Evolutionary conservation across 2,888 invertebrate species (phyloP), one percentile per base, ranked within the genome.

Genomic region (Hirudinaria manillensis): DNA sequence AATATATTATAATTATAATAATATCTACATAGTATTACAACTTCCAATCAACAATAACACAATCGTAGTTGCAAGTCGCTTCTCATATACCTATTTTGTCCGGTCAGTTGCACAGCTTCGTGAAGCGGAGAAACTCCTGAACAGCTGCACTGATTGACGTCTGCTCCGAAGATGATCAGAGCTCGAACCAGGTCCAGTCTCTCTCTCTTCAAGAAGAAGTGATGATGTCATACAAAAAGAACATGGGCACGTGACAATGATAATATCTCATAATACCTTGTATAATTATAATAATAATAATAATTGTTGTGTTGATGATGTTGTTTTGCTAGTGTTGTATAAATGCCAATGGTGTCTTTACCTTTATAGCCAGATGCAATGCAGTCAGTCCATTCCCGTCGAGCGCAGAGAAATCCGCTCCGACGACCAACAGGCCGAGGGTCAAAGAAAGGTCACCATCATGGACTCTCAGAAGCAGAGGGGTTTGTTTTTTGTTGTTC

Each of bases 381-480:
- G 94, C 91, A 0, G 93, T 91, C 81, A 94, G 92, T 0, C 94
- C 94, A 70, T 93, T 90, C 6, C 89, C 88, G 82, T 95, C 94
- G 0, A 88, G 87, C 21, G 90, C 87, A 80, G 93, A 91, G 0
- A 90, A 88, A 79, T 91, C 89, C 0, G 92, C 92, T 81, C 91
- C 90, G 80, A 91, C 89, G 34, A 92, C 91, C 27, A 96, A 83
- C 0, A 97, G 85, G 0, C 92, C 91, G 29, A 93, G 90, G 0
- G 92, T 91, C 83, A 94, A 94, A 78, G 92, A 91, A 73, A 93
- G 86, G 74, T 93, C 88, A 80, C 91, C 91, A 66, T 92, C 85
- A 55, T 76, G 67, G 73, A 86, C 81, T 83, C 93, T 93, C 0
- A 93, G 88, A 82, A 94, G 93, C 51, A 94, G 83, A 0, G 94